Percentiles rank a stretch among this genome's conserved stretches.
Evolutionary conservation across 1,140 invertebrate species (phyloP).

Genomic region (Diuraphis noxia): DNA sequence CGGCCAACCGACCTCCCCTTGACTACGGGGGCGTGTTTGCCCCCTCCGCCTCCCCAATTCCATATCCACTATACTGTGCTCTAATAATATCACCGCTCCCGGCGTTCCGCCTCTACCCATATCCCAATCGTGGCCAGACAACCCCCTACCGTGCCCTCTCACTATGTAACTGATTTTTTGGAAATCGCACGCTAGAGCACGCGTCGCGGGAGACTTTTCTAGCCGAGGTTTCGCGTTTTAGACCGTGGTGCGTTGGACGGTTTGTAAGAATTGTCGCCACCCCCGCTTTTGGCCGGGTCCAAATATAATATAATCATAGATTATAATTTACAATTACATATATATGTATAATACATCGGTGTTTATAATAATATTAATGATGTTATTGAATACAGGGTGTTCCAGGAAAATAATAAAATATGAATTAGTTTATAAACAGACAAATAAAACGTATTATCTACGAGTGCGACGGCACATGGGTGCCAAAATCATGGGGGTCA

Average conservation of each 20-base stretch:
- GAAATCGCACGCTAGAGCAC: not conserved
- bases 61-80: not conserved
- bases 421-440: not conserved
- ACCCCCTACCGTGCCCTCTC: not conserved
- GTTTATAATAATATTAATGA: no score
- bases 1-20: constrained; percentile 13
- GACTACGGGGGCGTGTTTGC: constrained; percentile 43
- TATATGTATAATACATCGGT: no score
- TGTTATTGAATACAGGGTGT: not conserved
- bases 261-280: not conserved
- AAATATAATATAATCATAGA: not conserved
- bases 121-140: not conserved
- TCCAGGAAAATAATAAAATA: not conserved
- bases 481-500: no score
- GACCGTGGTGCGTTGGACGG: not conserved
- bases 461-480: no score
- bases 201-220: not conserved
- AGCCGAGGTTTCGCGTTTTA: not conserved
- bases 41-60: not conserved
- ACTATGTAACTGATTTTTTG: not conserved
- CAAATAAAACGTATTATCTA: not conserved
- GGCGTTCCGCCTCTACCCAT: not conserved
- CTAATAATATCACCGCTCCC: not conserved
- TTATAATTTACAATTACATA: no score
- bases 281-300: no score